Evolutionary conservation across 2,113 vertebrate species (phyloP), one percentile per base, ranked within the genome.

Genomic region (Butorides virescens): DNA sequence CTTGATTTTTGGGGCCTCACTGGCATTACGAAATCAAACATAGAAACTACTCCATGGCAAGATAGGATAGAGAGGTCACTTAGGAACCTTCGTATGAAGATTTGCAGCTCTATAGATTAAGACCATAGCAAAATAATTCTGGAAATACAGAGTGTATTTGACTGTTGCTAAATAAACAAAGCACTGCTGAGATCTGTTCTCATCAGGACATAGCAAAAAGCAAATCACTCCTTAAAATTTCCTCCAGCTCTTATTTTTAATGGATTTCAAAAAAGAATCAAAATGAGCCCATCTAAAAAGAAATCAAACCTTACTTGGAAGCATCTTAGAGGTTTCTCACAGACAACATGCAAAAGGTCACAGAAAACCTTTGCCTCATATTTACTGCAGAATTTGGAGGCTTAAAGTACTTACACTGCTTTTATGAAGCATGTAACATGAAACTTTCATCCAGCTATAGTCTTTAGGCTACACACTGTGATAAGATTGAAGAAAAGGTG

Each of bases 401-500:
- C 63, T 59, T 90, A 29, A 67, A 87, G 36, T 79, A 79, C 30
- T 90, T 85, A 30, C 0, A 9, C 27, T n/a, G 56, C 79, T 83
- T 95, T 95, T 88, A 90, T 66, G 56, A 85, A 86, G 71, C 71
- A 73, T 23, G 52, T 53, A 86, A 82, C 44, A 46, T 5, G 9
- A 90, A 90, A 61, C 65, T 77, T 97, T 82, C 20, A 81, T 62
- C 89, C 71, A 61, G 62, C 39, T 92, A 19, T 4, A 68, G 50
- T 87, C 90, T 90, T 93, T 47, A 71, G 65, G 78, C 62, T 78
- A 68, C 81, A 77, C 61, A 53, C 42, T 55, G 30, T 37, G 65
- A n/a, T 42, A 75, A 73, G 68, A 93, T 58, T 55, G 88, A 97
- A 95, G 75, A 46, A 90, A 95, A 96, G 66, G 93, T 84, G 47